Evolutionary conservation across 2,113 vertebrate genomes (phyloP).

Genomic region (Limanda limanda): DNA sequence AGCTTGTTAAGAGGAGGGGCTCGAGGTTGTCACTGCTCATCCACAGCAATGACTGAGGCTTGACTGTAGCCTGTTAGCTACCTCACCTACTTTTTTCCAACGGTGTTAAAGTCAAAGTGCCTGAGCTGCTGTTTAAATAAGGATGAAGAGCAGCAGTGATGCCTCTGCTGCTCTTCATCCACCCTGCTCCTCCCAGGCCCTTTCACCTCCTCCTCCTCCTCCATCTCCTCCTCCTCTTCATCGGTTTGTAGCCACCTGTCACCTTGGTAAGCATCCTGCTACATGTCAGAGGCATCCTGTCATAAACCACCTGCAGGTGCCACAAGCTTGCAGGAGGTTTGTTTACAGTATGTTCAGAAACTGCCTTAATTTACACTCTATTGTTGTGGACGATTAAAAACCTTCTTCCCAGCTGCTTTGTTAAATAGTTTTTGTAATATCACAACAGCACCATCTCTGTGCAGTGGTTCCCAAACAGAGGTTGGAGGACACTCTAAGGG

Average conservation of each 20-base stretch:
- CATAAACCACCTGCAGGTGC: constrained; percentile 4
- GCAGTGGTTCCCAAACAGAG: background rate
- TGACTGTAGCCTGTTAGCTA: constrained; percentile 34
- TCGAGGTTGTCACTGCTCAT: constrained; percentile 47
- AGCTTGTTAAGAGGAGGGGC: constrained; percentile 65
- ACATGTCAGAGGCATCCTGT: background rate
- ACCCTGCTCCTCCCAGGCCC: background rate
- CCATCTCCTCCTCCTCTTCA: background rate
- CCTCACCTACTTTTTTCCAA: background rate
- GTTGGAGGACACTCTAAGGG: background rate
- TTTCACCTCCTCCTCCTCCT: background rate
- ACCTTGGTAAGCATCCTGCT: constrained; percentile 46
- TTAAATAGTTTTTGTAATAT: background rate
- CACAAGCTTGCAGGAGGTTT: background rate
- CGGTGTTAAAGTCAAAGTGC: background rate
- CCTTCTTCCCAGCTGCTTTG: background rate
- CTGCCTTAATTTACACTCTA: background rate
- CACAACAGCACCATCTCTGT: background rate
- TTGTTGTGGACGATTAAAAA: background rate
- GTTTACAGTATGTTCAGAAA: background rate
- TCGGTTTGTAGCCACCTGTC: background rate
- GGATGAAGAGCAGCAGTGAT: no score
- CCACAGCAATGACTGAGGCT: constrained; percentile 61
- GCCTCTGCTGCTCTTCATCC: background rate
- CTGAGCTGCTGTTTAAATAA: background rate